Conservation (phyloP, 2,888 invertebrate genomes). For the Rugalucina vietnamica region DNA sequence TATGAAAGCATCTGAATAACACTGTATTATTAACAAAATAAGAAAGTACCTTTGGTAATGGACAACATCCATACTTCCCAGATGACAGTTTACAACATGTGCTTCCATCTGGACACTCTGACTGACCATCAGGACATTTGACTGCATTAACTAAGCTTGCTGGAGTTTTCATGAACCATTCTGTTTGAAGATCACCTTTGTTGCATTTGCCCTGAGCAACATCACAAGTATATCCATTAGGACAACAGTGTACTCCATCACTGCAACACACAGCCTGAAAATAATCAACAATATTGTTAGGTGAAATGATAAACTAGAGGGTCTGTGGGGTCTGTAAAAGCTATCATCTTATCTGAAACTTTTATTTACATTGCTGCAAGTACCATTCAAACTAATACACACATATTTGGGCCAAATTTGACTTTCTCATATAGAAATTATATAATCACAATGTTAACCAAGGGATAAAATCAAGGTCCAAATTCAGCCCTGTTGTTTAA, state of each 20-base stretch:
- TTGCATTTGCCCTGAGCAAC: slow-evolving; percentile 48
- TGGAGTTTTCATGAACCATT: slow-evolving; percentile 55
- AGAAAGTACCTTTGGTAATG: slow-evolving; percentile 67
- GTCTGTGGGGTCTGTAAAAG: too few species aligned
- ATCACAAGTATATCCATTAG: slow-evolving; percentile 72
- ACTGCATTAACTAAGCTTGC: slow-evolving; percentile 25
- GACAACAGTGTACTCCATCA: slow-evolving; percentile 76
- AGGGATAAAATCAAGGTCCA: too few species aligned
- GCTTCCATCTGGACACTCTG: slow-evolving; percentile 64
- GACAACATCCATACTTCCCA: slow-evolving; percentile 74
- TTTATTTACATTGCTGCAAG: too few species aligned
- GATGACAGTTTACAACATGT: slow-evolving; percentile 70
- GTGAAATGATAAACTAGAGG: too few species aligned
- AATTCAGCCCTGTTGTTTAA: too few species aligned
- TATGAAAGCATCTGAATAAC: slow-evolving; percentile 26
- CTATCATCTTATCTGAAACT: too few species aligned
- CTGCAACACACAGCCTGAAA: slow-evolving; percentile 78
- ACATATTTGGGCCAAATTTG: too few species aligned
- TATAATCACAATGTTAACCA: too few species aligned
- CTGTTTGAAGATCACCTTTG: slow-evolving; percentile 10
- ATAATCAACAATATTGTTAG: too few species aligned
- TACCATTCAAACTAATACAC: too few species aligned
- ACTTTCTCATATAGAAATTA: too few species aligned
- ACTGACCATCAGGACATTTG: slow-evolving; percentile 2
- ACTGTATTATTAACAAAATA: slow-evolving; percentile 64